Percentiles rank a stretch among this genome's conserved stretches.
Conservation (phyloP, 2,797 vertebrate species). For the Gastrophryne carolinensis region DNA sequence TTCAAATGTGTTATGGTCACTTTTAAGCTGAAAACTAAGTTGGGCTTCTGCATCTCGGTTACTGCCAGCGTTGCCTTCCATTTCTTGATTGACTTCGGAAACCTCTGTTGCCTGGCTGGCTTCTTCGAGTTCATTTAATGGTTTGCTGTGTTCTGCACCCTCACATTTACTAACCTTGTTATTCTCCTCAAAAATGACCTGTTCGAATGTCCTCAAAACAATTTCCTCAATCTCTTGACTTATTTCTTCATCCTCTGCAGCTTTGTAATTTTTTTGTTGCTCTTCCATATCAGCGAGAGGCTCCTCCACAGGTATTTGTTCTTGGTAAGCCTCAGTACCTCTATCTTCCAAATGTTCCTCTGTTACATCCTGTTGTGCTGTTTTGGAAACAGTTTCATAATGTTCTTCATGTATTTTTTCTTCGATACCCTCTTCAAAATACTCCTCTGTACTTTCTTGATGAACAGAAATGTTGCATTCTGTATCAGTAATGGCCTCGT, state of each 20-base stretch:
- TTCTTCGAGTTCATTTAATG: not conserved
- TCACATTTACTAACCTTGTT: not conserved
- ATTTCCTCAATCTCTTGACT: not conserved
- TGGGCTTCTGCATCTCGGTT: not conserved
- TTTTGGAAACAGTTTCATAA: not conserved
- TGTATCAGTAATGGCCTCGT: not conserved
- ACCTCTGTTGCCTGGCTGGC: not conserved
- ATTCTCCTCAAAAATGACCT: not conserved
- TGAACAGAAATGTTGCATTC: not conserved
- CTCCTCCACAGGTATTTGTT: not conserved
- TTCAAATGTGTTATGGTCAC: too few species aligned
- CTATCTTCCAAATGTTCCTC: not conserved
- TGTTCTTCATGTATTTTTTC: not conserved
- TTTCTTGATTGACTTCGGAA: not conserved
- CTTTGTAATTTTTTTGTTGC: not conserved
- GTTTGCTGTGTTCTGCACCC: not conserved
- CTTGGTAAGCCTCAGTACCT: not conserved
- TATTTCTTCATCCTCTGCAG: not conserved
- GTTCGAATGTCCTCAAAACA: not conserved
- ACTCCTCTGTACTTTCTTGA: not conserved
- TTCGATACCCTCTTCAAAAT: not conserved
- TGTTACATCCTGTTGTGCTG: not conserved
- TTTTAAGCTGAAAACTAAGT: too few species aligned
- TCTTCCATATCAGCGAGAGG: not conserved
- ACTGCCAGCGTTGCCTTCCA: not conserved